Base-by-base conservation (phyloP, 2,113 vertebrate species). In the Campylomormyrus tamandua region DNA sequence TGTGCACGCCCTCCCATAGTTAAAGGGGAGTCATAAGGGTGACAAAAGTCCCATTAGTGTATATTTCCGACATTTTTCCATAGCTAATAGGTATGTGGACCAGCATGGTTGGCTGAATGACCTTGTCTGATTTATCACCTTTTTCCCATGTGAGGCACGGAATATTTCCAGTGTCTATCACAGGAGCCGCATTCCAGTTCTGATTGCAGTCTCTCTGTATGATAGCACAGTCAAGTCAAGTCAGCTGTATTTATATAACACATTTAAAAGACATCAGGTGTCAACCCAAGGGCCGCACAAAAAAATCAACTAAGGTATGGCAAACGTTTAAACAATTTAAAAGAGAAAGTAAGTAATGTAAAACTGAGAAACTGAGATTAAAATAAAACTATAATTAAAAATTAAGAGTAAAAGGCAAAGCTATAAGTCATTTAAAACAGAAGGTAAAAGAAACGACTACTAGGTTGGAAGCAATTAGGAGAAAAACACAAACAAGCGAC, bases 351-450 rank as follows among this genome's bases (percentile, higher is more conserved):
- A 62, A 62, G 24, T 62, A n/a, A n/a, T n/a, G 58, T 62, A 62
- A 62, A 62, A 62, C 58, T n/a, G 58, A 62, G 24, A 62, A 87
- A 91, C 58, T 77, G 3, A 91, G 70, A 89, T n/a, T n/a, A 24
- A 62, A 62, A n/a, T 62, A n/a, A 62, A 62, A n/a, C 53, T 92
- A 62, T 90, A 92, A 89, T 91, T 48, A 27, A 10, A 62, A 24
- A 27, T 62, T 62, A 62, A n/a, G 24, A 62, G 8, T 62, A 27
- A n/a, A 62, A 9, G 58, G 5, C 58, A n/a, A 62, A 62, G 58
- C 5, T 24, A 24, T 24, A 58, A 21, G 21, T 58, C 21, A n/a
- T n/a, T n/a, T n/a, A 27, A 62, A 62, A 62, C 8, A 62, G 58
- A n/a, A n/a, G 56, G 7, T 62, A 62, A 62, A 24, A 58, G 1